Base-by-base conservation (phyloP, 2,797 vertebrate species). In the Alca torda region DNA sequence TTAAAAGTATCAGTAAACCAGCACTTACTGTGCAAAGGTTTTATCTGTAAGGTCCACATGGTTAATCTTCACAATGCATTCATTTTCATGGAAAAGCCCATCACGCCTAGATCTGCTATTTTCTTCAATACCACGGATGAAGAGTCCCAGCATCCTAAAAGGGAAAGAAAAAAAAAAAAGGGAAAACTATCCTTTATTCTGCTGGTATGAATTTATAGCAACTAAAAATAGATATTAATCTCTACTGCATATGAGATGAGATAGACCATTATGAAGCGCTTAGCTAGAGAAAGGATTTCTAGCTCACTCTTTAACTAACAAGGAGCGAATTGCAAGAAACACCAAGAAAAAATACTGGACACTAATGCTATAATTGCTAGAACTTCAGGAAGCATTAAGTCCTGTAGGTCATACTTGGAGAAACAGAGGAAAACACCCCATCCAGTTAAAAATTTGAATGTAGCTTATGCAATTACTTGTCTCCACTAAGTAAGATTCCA, bases 11-110 rank as follows among this genome's bases (percentile, higher is more conserved):
- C 81, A 65, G 37, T 72, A 80, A 93, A 86, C 51, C n/a, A 92
- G 86, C 68, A 98, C 99, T 99, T 97, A 99, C 99, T 99, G 99
- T 97, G 98, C 98, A 96, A 99, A 99, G 5, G 99, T 98, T 98
- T 99, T 99, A 98, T 99, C 99, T 96, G 98, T 96, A 65, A 99
- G 99, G 90, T 99, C 98, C 17, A 98, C 98, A 19, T 97, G 98
- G 97, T 99, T 99, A 97, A 99, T 99, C 98, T 98, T 99, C 83
- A 99, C 98, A 73, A 99, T 99, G 96, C 99, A 99, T 92, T 99
- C 99, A 24, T 99, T 99, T 88, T 99, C 99, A 51, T 98, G 98
- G 96, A 99, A 99, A 77, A 99, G 98, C 31, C 98, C 98, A 86
- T 99, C 99, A 93, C 98, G 98, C 82, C 98, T 98, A 39, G 99